Base-by-base conservation (phyloP, 2,888 invertebrate genomes). In the Nomada fabriciana region DNA sequence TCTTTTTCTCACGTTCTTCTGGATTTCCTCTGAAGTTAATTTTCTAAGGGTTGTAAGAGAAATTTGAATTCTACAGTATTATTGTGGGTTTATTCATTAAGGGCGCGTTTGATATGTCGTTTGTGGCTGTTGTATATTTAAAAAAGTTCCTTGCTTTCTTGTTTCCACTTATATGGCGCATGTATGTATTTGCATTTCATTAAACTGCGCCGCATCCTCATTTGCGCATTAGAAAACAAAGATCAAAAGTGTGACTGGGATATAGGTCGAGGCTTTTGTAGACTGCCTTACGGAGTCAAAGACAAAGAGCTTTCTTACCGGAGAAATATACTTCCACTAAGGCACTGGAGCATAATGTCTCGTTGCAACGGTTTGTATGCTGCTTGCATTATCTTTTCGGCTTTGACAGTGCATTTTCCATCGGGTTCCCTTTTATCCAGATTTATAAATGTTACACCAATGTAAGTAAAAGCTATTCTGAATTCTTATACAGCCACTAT, bases 111-210 rank as follows among this genome's bases (percentile, higher is more conserved):
- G n/a, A 18, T 25, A 7, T 15, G 29, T 36, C 20, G 29, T 47
- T 2, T 53, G 20, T 29, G 50, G 10, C 36, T 61, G 69, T 76
- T 64, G 52, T 79, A 59, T 76, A 70, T 73, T 59, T 60, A 23
- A 65, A 64, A 59, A 43, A 23, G n/a, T 9, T 20, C 23, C n/a
- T 10, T 3, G 23, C 11, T 36, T 42, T 23, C 50, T 29, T 2
- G 10, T 13, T 13, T 64, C 55, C 50, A 57, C 20, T 5, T 15
- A 23, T 55, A 23, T 59, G 47, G n/a, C 29, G 55, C 64, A 50
- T 69, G 76, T 81, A 50, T 69, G 76, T 81, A 36, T 36, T 81
- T 81, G 77, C 81, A 81, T 77, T 82, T 82, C 81, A 82, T 76
- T 81, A 81, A 53, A 73, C 64, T 53, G 5, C 64, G 53, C 20